Conservation (phyloP, 2,797 vertebrate species). For the Chaetophractus vellerosus region DNA sequence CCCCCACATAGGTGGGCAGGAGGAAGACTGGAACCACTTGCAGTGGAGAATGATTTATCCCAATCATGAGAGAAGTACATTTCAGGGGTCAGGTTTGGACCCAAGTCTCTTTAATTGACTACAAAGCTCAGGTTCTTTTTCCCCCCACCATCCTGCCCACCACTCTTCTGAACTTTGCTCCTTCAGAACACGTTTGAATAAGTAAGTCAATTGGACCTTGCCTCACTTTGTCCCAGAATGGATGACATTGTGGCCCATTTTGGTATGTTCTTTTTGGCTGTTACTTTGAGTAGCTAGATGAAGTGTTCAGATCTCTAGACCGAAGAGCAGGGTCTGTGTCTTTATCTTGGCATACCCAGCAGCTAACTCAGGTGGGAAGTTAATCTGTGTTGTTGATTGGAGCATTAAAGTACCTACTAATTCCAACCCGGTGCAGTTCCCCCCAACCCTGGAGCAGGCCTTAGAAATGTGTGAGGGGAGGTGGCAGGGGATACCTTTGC, state of each 20-base stretch:
- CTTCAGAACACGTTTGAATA: constrained; percentile 16
- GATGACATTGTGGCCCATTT: not conserved
- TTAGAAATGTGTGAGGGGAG: not conserved
- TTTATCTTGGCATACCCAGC: not conserved
- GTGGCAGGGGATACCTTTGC: not conserved
- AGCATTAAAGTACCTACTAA: not conserved
- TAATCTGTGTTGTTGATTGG: constrained; percentile 1
- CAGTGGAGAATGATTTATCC: not conserved
- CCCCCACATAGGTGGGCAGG: not conserved
- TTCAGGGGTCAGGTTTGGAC: not conserved
- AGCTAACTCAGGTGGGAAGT: not conserved
- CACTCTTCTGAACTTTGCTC: not conserved
- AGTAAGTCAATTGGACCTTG: not conserved
- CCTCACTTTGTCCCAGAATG: not conserved
- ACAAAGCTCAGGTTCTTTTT: not conserved
- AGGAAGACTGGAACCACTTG: not conserved
- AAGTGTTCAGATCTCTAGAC: not conserved
- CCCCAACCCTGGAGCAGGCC: not conserved
- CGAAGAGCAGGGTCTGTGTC: not conserved
- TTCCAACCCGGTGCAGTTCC: not conserved
- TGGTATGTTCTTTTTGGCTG: not conserved
- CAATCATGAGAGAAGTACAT: not conserved
- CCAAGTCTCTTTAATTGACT: not conserved
- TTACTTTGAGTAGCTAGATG: not conserved
- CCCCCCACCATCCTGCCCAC: not conserved